Evolutionary conservation across 2,113 vertebrate species (phyloP), one percentile per base, ranked within the genome.

Genomic region (Genyomyrus donnyi): DNA sequence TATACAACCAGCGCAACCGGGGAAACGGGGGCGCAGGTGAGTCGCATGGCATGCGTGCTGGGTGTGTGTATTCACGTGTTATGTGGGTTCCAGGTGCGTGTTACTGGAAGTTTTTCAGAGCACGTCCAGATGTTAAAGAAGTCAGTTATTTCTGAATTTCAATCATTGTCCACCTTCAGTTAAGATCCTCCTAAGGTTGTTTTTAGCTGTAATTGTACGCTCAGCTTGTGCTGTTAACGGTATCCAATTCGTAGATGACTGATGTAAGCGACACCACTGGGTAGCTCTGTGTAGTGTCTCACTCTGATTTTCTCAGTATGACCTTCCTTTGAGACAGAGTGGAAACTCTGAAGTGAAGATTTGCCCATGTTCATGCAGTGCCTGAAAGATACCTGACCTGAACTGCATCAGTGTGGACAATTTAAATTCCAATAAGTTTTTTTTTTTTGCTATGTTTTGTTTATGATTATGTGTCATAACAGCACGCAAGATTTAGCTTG

Each of bases 11-110:
- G 7, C 94, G 96, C 89, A 91, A 93, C 9, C 80, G 21, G 21
- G 94, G 89, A 85, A 90, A 91, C 88, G 74, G 93, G 46, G 92
- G 93, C 35, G 88, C 96, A 95, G 96, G 97, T 98, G 95, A 93
- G 96, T 92, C 53, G 46, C 90, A 42, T 66, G 89, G 9, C 15
- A 21, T 19, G 13, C 4, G 1, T 42, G 35, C 17, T 42, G 13
- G 77, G 86, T 80, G 24, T 42, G 21, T 62, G 84, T n/a, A 9
- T n/a, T 83, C 21, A 39, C 39, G 21, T 45, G 31, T 3, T 45
- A 21, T 42, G 45, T 66, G 9, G 58, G 58, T 66, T 66, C 8
- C 0, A 80, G 74, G 13, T 19, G 74, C 13, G 15, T 42, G 15
- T 83, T 24, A 21, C 39, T 45, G 17, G 39, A 31, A 31, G 77